Base-by-base conservation (phyloP, 2,888 invertebrate genomes). In the Lamellibrachia satsuma region DNA sequence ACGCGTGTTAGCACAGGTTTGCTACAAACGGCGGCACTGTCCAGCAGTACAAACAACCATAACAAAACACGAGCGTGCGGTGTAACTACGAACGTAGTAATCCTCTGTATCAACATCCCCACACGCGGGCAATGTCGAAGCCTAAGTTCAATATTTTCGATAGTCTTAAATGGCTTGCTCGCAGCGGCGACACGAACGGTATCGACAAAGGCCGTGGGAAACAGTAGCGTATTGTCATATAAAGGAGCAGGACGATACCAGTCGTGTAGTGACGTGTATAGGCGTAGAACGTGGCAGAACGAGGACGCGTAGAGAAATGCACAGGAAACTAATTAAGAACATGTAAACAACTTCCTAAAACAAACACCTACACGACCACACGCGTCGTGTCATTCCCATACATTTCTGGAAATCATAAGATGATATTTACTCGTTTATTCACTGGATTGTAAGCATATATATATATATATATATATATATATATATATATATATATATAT, bases 111-210 rank as follows among this genome's bases (percentile, higher is more conserved):
- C 15, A 75, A 75, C 75, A 75, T 22, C 75, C 15, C 75, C 15
- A 75, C 75, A 22, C 75, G 22, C 75, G 75, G 75, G 75, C 75
- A n/a, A 75, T 15, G 75, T 22, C 75, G n/a, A 75, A 75, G 75
- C 75, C 75, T n/a, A 75, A 75, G 75, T 75, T 75, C 75, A 75
- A 75, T 75, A 75, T 75, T 75, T 75, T 75, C 75, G 75, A 75
- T 75, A 75, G 75, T 75, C 22, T 75, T 75, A 75, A 75, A 75
- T 75, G 75, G 4, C 75, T 75, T 22, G 75, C 75, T 6, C 75
- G 75, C 22, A 75, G 75, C 75, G 22, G 75, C 75, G 22, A 15
- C 75, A 75, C 75, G 75, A n/a, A 2, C 22, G 6, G 75, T 4
- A 22, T n/a, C 11, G 75, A 75, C 75, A 75, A 75, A 75, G 75